A percentile compares a stretch with the other conserved stretches of the same genome.
Conservation (phyloP, 2,888 invertebrate genomes). For the Tetranychus piercei region DNA sequence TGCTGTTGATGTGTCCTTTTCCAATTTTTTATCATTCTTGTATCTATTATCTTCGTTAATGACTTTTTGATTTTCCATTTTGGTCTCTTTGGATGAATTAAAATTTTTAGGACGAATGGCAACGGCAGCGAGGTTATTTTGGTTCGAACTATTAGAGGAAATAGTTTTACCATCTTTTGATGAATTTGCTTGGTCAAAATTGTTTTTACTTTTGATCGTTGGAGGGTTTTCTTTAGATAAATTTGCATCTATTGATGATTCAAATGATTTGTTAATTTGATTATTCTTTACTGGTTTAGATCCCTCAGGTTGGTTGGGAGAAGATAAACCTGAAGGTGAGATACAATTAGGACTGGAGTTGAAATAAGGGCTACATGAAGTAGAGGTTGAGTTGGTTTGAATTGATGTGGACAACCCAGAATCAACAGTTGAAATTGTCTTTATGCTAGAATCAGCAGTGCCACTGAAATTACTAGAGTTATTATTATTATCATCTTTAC, state of each 20-base stretch:
- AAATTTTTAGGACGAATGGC: background rate
- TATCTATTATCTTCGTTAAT: background rate
- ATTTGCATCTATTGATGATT: background rate
- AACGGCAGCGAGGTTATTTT: background rate
- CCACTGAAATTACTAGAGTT: background rate
- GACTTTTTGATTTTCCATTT: slow-evolving; percentile 1
- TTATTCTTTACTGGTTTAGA: background rate
- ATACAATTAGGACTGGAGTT: background rate
- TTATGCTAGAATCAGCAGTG: background rate
- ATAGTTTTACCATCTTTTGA: background rate
- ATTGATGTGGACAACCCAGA: background rate
- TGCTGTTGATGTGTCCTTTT: background rate
- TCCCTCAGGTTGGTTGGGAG: background rate
- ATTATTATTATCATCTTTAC: background rate
- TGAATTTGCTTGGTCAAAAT: background rate
- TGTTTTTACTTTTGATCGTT: background rate
- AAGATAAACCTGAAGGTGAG: background rate
- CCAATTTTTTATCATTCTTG: background rate
- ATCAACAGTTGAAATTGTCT: background rate
- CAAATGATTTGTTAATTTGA: background rate
- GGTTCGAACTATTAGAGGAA: background rate
- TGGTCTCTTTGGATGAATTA: background rate
- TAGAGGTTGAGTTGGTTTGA: background rate
- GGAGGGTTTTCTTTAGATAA: background rate
- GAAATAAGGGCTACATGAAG: background rate